Evolutionary conservation across 2,888 invertebrate species (phyloP), one percentile per base, ranked within the genome.

Genomic region (Conus canariensis): DNA sequence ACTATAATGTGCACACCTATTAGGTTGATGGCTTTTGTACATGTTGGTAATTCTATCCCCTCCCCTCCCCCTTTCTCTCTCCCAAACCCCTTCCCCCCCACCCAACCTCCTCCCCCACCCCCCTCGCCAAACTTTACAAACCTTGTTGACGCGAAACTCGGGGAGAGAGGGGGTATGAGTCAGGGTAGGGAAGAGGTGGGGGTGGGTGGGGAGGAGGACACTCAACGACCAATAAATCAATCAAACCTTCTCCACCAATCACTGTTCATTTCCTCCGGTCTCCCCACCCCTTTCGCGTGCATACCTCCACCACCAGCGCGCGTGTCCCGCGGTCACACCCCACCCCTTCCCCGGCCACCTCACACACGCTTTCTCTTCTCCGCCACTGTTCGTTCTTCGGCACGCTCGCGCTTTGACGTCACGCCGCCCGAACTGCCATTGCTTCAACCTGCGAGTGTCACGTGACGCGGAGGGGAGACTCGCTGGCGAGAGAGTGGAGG

Each of bases 231-330:
- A 74, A 74, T 74, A 74, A n/a, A 74, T 74, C 74, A 74, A 74
- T 74, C 74, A 74, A 74, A 74, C 74, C 59, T 85, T 64, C 64
- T 64, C 85, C 85, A n/a, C 85, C 85, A 85, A 85, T 85, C 85
- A 60, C 59, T 30, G 85, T 85, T 85, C 85, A 85, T n/a, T 58
- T 58, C 59, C 19, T 25, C 59, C 30, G 59, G 64, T 64, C 85
- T 85, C 85, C 85, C n/a, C 85, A 59, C 85, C 85, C 60, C 59
- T 85, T 64, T 64, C 59, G 59, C 60, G 25, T 60, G 85, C 85
- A 19, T 59, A 56, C 14, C n/a, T 74, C 25, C n/a, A 74, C 59
- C 10, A 59, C 60, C 14, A 22, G 64, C 64, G n/a, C 59, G 85
- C 60, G 85, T 59, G 56, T 30, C n/a, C 25, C 10, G 64, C 16